Evolutionary conservation across 2,797 vertebrate species (phyloP), one percentile per base, ranked within the genome.

Genomic region (Acomys russatus): DNA sequence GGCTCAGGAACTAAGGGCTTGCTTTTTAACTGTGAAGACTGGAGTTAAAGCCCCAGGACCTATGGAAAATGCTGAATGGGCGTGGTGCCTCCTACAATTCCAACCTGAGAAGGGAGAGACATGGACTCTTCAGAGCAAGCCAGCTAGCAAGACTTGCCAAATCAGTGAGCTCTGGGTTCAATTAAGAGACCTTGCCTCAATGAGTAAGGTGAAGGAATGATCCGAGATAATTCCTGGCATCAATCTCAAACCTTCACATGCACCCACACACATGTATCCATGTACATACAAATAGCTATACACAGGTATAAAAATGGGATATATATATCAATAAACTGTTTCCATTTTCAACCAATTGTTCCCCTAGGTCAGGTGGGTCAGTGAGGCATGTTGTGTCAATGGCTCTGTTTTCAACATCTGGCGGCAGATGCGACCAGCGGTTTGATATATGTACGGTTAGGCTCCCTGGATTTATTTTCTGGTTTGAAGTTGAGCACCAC

Each of bases 381-480:
- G 33, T 30, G 30, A 70, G 11, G 9, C 30, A 28, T 30, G 44
- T 5, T 10, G n/a, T 66, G 54, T 49, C 63, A 61, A 76, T 44
- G 70, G 28, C 3, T 38, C 25, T 35, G 25, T 35, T 71, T 11
- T 38, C 28, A 38, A 73, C 35, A 1, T 44, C 85, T 35, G 61
- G 54, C 56, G 51, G 63, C 38, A 66, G 33, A 6, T 2, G 0
- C 66, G 63, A 54, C 71, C 77, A 78, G 59, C 6, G 25, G 33
- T 66, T 73, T 90, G 59, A 88, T 49, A 23, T 33, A 91, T 63
- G 51, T 88, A 33, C 2, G 22, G 63, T 80, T 73, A 93, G 85
- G 71, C 51, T 87, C n/a, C 54, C 76, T 35, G 35, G 93, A 54
- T 76, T 90, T 78, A 92, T 76, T 90, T 93, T 94, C 80, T 88